Evolutionary conservation across 2,888 invertebrate species (phyloP), one percentile per base, ranked within the genome.

Genomic region (Melinopterus prodromus): DNA sequence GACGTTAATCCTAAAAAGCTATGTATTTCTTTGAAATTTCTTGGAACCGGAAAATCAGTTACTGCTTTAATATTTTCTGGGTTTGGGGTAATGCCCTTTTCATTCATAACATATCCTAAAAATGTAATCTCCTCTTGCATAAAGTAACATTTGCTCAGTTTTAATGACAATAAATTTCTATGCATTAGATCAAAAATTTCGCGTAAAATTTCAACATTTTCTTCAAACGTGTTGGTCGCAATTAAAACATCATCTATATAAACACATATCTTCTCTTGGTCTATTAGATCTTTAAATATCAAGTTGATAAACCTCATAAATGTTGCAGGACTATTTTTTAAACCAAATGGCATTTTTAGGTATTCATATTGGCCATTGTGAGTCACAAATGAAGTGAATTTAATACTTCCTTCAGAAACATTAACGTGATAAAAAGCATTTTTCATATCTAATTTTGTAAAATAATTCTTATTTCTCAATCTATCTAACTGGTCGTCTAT

Each of bases 1-100:
- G n/a, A 82, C 71, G 82, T 80, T n/a, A 87, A 78, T 7, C 85
- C 86, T 14, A 86, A 15, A 78, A 86, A 86, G 6, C 84, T 83
- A 6, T 84, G 83, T 3, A 86, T 82, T 14, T 83, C 81, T 6
- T 80, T 81, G 2, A 80, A 71, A 77, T 81, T 81, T 76, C 76
- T 80, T 0, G 84, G 85, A 0, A 85, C 76, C 0, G 86, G 85
- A 77, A 83, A 86, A 6, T 82, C 80, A 9, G 15, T 69, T 4
- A 86, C 81, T 35, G 84, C 82, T 16, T 81, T 80, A 12, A 85
- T 75, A 71, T 83, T 84, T 15, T 74, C 71, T 69, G 81, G 77
- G 16, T 79, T 84, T 0, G 84, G 84, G 5, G 75, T 71, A 16
- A 86, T 82, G 6, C 84, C 84, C 0, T 81, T 71, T 14, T 78